A percentile compares a stretch with the other conserved stretches of the same genome.
phyloP scores from a whole-genome alignment of 2,113 vertebrate species.

The Barbus barbus region DNA sequence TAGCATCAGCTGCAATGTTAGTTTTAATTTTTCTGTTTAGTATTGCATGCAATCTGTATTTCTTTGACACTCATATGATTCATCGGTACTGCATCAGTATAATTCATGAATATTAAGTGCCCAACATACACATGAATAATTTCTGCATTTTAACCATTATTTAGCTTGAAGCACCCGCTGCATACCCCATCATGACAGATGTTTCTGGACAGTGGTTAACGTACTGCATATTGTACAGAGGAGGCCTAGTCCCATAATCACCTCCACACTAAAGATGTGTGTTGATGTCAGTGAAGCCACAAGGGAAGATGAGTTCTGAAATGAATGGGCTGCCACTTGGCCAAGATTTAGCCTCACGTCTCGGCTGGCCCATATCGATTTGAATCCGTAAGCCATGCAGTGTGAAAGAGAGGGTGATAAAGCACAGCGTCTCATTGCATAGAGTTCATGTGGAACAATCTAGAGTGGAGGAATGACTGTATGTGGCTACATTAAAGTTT shows the following conservation, averaged over 20 bases:
- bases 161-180: slow-evolving; percentile 58
- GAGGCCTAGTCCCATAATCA: slow-evolving; percentile 63
- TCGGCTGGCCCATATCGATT: slow-evolving; percentile 58
- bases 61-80: neutral
- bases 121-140: slow-evolving; percentile 33
- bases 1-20: neutral
- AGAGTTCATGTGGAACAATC: neutral
- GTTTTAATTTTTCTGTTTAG: neutral
- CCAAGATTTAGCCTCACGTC: slow-evolving; percentile 65
- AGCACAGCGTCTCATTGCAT: slow-evolving; percentile 19
- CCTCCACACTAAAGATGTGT: slow-evolving; percentile 48
- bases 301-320: slow-evolving; percentile 54
- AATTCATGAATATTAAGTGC: slow-evolving; percentile 11
- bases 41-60: neutral
- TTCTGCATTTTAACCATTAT: slow-evolving; percentile 65
- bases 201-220: slow-evolving; percentile 56
- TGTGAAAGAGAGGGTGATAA: slow-evolving; percentile 54
- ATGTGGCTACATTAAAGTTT: neutral
- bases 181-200: slow-evolving; percentile 52
- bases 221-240: slow-evolving; percentile 52
- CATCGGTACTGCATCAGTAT: slow-evolving; percentile 8
- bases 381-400: slow-evolving; percentile 36
- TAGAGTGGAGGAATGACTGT: neutral
- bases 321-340: slow-evolving; percentile 60
- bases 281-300: slow-evolving; percentile 58